Percentiles rank a stretch among this genome's conserved stretches.
Evolutionary conservation across 2,888 invertebrate species (phyloP).

Genomic region (Ectropis crepuscularia): DNA sequence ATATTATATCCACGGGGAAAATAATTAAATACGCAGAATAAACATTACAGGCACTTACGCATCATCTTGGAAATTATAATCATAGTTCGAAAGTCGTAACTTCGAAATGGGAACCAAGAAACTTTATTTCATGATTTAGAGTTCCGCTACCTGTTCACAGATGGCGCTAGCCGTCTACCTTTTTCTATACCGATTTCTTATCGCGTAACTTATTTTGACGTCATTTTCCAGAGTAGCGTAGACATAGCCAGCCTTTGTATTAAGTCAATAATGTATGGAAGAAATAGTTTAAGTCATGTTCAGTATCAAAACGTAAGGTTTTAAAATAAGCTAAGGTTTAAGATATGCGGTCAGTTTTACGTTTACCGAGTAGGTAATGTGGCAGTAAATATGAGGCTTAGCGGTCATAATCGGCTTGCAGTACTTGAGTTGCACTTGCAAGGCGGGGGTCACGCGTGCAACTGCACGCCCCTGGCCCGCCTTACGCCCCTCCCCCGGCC

Average conservation of each 20-base stretch:
- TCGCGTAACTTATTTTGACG: neutral
- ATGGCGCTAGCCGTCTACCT: slow-evolving; percentile 64
- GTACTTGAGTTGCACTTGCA: slow-evolving; percentile 45
- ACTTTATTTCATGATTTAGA: slow-evolving; percentile 17
- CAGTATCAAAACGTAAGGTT: neutral
- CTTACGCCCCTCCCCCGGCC: slow-evolving; percentile 54
- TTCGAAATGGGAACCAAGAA: neutral
- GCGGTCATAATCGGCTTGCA: slow-evolving; percentile 28
- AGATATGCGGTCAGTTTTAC: neutral
- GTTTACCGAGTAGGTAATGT: slow-evolving; percentile 30
- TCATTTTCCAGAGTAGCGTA: too few species aligned
- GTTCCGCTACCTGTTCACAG: slow-evolving; percentile 72
- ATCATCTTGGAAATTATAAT: too few species aligned
- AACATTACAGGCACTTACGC: too few species aligned
- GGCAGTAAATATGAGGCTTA: slow-evolving; percentile 33
- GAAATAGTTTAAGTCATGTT: neutral
- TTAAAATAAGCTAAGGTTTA: neutral
- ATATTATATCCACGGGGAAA: too few species aligned
- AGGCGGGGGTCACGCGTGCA: slow-evolving; percentile 68
- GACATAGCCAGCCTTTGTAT: too few species aligned
- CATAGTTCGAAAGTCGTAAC: too few species aligned
- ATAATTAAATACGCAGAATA: too few species aligned
- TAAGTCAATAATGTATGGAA: too few species aligned
- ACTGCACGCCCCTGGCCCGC: slow-evolving; percentile 74
- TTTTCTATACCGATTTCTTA: neutral